A percentile compares a stretch with the other conserved stretches of the same genome.
Conservation (phyloP, 2,113 vertebrate genomes). For the Pterocles burchelli region DNA sequence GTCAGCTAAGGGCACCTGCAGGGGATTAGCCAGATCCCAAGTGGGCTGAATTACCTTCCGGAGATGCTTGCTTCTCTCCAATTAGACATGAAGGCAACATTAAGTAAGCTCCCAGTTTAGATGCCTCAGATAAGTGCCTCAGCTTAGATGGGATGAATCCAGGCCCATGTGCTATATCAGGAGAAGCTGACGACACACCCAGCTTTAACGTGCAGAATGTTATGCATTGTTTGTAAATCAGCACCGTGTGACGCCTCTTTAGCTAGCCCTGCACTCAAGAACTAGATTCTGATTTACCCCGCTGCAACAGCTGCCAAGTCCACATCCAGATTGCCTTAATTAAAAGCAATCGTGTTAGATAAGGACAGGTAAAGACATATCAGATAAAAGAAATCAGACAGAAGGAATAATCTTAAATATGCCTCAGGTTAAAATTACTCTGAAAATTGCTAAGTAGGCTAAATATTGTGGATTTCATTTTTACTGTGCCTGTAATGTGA, state of each 20-base stretch:
- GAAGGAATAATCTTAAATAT: background rate
- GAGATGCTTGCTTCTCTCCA: background rate
- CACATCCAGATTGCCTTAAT: slow-evolving; percentile 28
- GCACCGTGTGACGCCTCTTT: background rate
- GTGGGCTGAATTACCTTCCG: background rate
- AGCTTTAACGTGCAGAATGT: background rate
- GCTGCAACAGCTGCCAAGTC: background rate
- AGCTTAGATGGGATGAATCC: background rate
- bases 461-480: background rate
- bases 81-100: background rate
- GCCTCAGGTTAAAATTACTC: background rate
- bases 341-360: slow-evolving; percentile 8
- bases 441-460: slow-evolving; percentile 25
- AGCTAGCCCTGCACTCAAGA: background rate
- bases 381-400: background rate
- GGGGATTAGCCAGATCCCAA: background rate
- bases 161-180: background rate
- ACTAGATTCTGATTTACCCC: background rate
- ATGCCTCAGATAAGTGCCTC: background rate
- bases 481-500: background rate
- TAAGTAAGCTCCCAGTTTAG: background rate
- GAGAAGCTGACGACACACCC: background rate
- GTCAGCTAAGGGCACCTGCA: background rate
- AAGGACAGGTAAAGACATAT: slow-evolving; percentile 12
- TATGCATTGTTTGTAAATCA: background rate